These are phyloP conservation scores for Entosphenus tridentatus DNA, from an alignment of 2,113 vertebrate species.

Conservation along the genomic window DNA sequence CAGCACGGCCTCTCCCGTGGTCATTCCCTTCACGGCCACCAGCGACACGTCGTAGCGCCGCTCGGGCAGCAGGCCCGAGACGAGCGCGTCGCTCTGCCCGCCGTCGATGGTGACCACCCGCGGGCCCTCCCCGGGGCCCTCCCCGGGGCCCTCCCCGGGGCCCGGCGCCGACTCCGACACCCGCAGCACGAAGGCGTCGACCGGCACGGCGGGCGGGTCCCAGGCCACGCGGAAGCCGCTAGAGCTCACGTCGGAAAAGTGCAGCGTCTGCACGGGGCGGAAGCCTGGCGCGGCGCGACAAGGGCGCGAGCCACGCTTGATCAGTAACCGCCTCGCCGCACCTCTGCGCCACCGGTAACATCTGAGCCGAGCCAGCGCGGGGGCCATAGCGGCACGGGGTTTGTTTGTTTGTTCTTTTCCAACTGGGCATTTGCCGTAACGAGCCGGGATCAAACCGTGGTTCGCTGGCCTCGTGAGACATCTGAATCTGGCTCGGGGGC, in stretches of 20 bases:
- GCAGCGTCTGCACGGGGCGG: conserved; percentile 66
- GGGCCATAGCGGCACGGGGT: neutral
- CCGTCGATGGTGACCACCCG: conserved; percentile 45
- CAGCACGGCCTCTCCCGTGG: conserved; percentile 50
- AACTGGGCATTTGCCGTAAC: neutral
- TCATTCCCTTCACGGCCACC: conserved; percentile 47
- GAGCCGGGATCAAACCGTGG: neutral
- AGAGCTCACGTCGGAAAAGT: conserved; percentile 69
- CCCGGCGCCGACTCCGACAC: conserved; percentile 21
- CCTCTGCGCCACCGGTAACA: neutral
- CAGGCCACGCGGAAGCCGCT: conserved; percentile 59
- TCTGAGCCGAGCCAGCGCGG: neutral
- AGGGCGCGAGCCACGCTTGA: neutral
- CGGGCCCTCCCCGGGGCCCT: conserved; percentile 33
- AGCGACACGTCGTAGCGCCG: conserved; percentile 59
- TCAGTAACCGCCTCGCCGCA: neutral
- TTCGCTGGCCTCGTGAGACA: too few species aligned
- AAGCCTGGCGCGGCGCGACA: conserved; percentile 38
- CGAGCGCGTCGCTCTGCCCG: conserved; percentile 39
- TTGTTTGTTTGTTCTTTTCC: too few species aligned
- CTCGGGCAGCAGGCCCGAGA: conserved; percentile 47
- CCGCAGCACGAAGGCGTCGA: conserved; percentile 55
- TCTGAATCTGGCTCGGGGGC: too few species aligned
- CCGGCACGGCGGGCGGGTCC: conserved; percentile 69
- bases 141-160: conserved; percentile 13